Conservation (phyloP, 2,888 invertebrate genomes). For the Tromatobia lineatoria region DNA sequence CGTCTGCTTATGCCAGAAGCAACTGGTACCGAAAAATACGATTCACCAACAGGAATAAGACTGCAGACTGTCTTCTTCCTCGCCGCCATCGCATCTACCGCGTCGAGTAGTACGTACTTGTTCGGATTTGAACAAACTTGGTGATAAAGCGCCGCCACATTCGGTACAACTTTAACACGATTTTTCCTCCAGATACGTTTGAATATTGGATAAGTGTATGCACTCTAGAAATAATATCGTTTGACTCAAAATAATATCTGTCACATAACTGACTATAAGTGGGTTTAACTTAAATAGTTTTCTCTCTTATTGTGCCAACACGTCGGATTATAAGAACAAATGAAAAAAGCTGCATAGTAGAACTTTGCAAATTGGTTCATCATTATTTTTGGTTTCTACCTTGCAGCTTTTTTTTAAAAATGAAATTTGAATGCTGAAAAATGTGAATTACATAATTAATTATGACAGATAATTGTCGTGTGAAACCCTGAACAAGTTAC, state of each 20-base stretch:
- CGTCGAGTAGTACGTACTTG: constrained; percentile 44
- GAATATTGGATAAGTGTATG: constrained; percentile 21
- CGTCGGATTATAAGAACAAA: background rate
- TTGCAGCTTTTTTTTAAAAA: too few species aligned
- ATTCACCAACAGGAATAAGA: background rate
- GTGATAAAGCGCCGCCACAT: background rate
- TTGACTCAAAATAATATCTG: too few species aligned
- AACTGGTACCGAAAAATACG: background rate
- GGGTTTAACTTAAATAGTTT: too few species aligned
- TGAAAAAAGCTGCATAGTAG: background rate
- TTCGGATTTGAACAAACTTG: constrained; percentile 26
- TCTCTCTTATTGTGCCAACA: too few species aligned
- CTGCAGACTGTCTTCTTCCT: background rate
- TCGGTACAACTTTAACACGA: constrained; percentile 4
- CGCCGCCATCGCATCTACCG: constrained; percentile 27
- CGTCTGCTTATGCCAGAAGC: constrained; percentile 23
- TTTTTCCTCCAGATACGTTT: background rate
- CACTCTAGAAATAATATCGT: constrained; percentile 1
- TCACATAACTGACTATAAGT: background rate
- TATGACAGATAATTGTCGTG: too few species aligned
- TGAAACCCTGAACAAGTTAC: too few species aligned
- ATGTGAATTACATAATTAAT: too few species aligned
- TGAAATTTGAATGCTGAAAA: too few species aligned
- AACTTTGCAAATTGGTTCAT: too few species aligned
- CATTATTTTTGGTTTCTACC: too few species aligned